Evolutionary conservation across 2,888 invertebrate genomes (phyloP).

Genomic region (Thumatha senex): DNA sequence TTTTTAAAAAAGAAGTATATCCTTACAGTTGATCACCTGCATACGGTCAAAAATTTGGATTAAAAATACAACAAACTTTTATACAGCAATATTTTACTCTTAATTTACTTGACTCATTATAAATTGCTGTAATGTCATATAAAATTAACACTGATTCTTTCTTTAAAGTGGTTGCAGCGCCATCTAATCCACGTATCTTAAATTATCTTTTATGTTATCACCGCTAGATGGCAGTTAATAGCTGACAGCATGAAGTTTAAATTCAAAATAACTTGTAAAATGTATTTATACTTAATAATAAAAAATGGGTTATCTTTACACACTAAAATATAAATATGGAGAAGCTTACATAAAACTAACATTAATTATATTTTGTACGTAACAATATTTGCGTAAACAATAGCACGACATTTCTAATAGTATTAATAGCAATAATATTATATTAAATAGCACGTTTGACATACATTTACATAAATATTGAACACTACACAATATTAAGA

Average conservation of each 20-base stretch:
- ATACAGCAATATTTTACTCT: no score
- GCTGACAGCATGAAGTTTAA: background rate
- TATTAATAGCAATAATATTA: slow-evolving; percentile 15
- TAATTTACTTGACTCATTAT: no score
- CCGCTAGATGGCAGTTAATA: background rate
- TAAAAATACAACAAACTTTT: no score
- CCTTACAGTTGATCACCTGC: no score
- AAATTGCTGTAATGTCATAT: no score
- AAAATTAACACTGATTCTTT: no score
- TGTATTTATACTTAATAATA: background rate
- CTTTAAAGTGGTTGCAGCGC: background rate
- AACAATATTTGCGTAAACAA: slow-evolving; percentile 23
- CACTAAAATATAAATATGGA: background rate
- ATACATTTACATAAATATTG: slow-evolving; percentile 1
- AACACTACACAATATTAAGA: background rate
- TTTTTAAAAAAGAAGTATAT: no score
- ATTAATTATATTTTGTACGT: slow-evolving; percentile 28
- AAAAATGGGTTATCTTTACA: background rate
- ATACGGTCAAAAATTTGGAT: no score
- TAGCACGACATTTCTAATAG: slow-evolving; percentile 20
- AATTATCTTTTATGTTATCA: background rate
- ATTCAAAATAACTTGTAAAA: background rate
- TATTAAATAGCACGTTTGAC: slow-evolving; percentile 8
- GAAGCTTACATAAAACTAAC: background rate
- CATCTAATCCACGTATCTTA: background rate